phyloP scores from a whole-genome alignment of 2,113 vertebrate genomes.

The Clarias gariepinus region DNA sequence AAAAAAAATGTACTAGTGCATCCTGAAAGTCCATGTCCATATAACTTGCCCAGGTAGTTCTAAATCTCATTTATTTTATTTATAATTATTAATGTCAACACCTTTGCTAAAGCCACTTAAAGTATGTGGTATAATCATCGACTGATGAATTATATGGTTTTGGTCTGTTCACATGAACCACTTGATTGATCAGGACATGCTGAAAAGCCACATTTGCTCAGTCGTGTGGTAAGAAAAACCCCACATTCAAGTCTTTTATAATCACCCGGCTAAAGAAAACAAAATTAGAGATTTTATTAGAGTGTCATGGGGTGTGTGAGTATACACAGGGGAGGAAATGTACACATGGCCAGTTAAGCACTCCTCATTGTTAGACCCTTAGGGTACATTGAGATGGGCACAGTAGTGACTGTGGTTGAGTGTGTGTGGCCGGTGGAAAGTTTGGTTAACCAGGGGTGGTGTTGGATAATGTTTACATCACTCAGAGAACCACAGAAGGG shows the following conservation, averaged over 20 bases:
- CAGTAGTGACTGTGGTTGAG: constrained; percentile 54
- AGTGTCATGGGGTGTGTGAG: neutral
- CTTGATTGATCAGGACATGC: constrained; percentile 40
- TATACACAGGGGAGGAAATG: constrained; percentile 24
- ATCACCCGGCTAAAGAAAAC: constrained; percentile 28
- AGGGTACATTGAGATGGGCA: constrained; percentile 54
- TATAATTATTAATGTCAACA: constrained; percentile 25
- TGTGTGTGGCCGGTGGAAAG: constrained; percentile 67
- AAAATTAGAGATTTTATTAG: constrained; percentile 31
- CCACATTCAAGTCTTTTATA: constrained; percentile 10
- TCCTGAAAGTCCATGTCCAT: constrained; percentile 13
- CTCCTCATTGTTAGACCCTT: constrained; percentile 59
- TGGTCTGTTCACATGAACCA: constrained; percentile 44
- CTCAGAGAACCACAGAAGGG: constrained; percentile 54
- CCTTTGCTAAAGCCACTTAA: constrained; percentile 23
- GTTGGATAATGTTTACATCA: constrained; percentile 66
- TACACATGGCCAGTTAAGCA: constrained; percentile 56
- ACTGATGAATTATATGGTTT: constrained; percentile 40
- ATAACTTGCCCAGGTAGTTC: neutral
- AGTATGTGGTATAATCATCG: constrained; percentile 25
- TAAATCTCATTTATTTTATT: constrained; percentile 23
- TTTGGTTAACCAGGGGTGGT: constrained; percentile 65
- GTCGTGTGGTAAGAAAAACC: constrained; percentile 20
- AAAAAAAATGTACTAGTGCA: neutral
- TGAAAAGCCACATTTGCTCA: constrained; percentile 42